A percentile compares a stretch with the other conserved stretches of the same genome.
Conservation (phyloP, 2,797 vertebrate species). For the Urophycis tenuis region DNA sequence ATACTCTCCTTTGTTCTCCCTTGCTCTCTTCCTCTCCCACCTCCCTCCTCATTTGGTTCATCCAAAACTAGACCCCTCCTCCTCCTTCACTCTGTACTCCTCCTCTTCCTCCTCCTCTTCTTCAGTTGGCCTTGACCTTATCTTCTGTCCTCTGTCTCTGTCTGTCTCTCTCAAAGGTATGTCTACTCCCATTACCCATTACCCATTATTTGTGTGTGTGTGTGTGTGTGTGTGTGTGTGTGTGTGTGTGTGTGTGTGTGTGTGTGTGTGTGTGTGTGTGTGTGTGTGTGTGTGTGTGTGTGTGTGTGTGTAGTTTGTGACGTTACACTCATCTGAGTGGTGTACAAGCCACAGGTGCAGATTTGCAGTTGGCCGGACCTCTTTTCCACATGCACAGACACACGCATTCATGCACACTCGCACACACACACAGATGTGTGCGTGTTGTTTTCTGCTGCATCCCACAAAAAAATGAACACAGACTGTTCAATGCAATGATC, state of each 20-base stretch:
- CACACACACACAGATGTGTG: background rate
- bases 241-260: background rate
- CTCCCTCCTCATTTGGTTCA: background rate
- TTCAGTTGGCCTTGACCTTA: background rate
- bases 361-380: too few relatives aligned
- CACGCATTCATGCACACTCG: background rate
- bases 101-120: background rate
- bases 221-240: constrained; percentile 1
- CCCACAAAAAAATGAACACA: too few relatives aligned
- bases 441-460: too few relatives aligned
- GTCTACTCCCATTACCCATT: background rate
- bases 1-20: background rate
- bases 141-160: background rate
- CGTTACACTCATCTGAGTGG: too few relatives aligned
- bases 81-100: background rate
- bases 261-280: constrained; percentile 11
- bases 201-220: constrained; percentile 10
- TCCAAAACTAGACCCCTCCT: background rate
- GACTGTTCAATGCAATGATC: too few relatives aligned
- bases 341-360: too few relatives aligned
- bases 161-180: background rate
- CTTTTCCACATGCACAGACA: background rate
- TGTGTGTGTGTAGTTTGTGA: background rate
- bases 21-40: background rate
- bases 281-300: background rate